phyloP scores from a whole-genome alignment of 2,888 invertebrate species.

The Tortricodes alternella region DNA sequence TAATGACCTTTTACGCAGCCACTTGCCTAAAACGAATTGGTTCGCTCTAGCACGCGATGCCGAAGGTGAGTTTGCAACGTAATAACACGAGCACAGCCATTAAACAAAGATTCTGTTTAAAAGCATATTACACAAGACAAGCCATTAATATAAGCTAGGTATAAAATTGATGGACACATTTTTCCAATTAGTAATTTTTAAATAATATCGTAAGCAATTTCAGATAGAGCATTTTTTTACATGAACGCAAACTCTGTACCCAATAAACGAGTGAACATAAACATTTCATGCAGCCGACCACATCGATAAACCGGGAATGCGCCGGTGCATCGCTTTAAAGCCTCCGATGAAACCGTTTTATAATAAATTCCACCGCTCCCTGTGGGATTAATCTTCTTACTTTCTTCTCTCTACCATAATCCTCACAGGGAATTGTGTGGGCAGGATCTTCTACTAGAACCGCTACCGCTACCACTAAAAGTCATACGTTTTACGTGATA shows the following conservation, averaged over 20 bases:
- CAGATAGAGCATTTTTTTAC: slow-evolving; percentile 28
- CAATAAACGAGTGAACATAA: slow-evolving; percentile 29
- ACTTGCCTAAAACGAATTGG: slow-evolving; percentile 50
- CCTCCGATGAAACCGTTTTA: slow-evolving; percentile 70
- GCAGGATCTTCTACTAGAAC: slow-evolving; percentile 57
- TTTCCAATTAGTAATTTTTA: not conserved
- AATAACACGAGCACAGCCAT: slow-evolving; percentile 39
- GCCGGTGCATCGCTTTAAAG: slow-evolving; percentile 56
- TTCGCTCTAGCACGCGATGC: slow-evolving; percentile 52
- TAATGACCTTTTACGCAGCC: slow-evolving; percentile 67
- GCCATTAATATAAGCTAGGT: not conserved
- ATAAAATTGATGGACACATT: not conserved
- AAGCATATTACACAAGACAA: not conserved
- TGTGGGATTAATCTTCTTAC: slow-evolving; percentile 80
- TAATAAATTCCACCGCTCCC: slow-evolving; percentile 75
- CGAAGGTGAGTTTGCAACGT: slow-evolving; percentile 34
- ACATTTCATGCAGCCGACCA: slow-evolving; percentile 44
- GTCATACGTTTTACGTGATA: slow-evolving; percentile 28
- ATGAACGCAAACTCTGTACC: slow-evolving; percentile 5
- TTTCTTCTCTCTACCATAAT: slow-evolving; percentile 76
- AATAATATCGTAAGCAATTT: slow-evolving; percentile 23
- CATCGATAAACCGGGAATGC: slow-evolving; percentile 51
- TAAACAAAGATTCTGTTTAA: slow-evolving; percentile 30
- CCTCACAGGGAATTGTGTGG: slow-evolving; percentile 76
- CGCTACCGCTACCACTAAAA: slow-evolving; percentile 51